These are phyloP conservation scores for Adelosebastes latens DNA, from an alignment of 2,797 vertebrate species.

Conservation along the genomic window DNA sequence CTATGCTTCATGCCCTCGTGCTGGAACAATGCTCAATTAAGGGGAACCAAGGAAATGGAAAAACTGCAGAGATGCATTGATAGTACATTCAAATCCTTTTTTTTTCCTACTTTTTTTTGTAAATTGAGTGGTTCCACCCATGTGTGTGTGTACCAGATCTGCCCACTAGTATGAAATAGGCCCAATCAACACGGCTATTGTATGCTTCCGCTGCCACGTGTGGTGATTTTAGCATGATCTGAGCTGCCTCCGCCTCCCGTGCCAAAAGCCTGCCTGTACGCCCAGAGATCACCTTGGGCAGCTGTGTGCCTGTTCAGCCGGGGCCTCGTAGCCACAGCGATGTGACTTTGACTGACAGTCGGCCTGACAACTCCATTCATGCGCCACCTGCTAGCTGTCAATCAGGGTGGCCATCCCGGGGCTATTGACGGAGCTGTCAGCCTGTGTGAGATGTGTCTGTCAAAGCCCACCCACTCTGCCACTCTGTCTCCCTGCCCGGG, in stretches of 20 bases:
- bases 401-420: constrained; percentile 84
- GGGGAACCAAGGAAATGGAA: constrained; percentile 85
- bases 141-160: constrained; percentile 52
- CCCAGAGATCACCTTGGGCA: constrained; percentile 86
- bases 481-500: constrained; percentile 67
- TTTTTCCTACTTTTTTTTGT: constrained; percentile 7
- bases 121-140: constrained; percentile 47
- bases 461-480: constrained; percentile 82
- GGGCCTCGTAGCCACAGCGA: constrained; percentile 79
- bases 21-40: constrained; percentile 94
- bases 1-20: constrained; percentile 87
- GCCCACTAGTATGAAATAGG: constrained; percentile 50
- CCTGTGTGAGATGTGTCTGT: constrained; percentile 86
- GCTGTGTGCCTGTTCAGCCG: constrained; percentile 81
- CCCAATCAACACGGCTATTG: constrained; percentile 45
- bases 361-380: constrained; percentile 89
- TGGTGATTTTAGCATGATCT: constrained; percentile 64
- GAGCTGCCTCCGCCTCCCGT: constrained; percentile 43
- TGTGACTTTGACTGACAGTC: constrained; percentile 81
- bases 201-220: constrained; percentile 28
- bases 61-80: constrained; percentile 75
- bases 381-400: constrained; percentile 91
- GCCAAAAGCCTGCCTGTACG: constrained; percentile 74
- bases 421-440: constrained; percentile 88
- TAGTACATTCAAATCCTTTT: constrained; percentile 63